A percentile compares a stretch with the other conserved stretches of the same genome.
Evolutionary conservation across 2,888 invertebrate genomes (phyloP).

Genomic region (Drosophila multiciliata): DNA sequence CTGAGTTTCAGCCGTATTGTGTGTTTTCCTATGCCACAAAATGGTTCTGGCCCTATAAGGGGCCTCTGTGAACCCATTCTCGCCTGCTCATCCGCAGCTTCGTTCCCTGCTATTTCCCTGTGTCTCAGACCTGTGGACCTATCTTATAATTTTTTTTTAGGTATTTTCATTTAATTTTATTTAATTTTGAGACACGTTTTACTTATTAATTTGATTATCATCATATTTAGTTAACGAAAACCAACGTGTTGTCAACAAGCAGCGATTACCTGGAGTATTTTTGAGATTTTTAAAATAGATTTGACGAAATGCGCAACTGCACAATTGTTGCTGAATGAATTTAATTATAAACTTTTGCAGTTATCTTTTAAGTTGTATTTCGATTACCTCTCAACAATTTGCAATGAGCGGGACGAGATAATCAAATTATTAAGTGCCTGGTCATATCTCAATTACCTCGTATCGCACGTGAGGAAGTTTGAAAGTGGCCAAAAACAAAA

Average conservation of each 20-base stretch:
- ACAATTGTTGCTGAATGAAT: neutral
- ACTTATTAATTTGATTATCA: neutral
- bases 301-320: neutral
- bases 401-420: neutral
- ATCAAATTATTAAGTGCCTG: slow-evolving; percentile 14
- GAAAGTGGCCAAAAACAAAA: slow-evolving; percentile 13
- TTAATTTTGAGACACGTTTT: neutral
- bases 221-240: neutral
- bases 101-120: too few relatives aligned
- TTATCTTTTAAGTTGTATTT: slow-evolving; percentile 19
- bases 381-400: slow-evolving; percentile 3
- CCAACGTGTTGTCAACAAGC: neutral
- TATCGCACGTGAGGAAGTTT: slow-evolving; percentile 17
- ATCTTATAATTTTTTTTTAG: too few relatives aligned
- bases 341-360: neutral
- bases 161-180: neutral
- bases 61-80: too few relatives aligned
- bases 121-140: too few relatives aligned
- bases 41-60: too few relatives aligned
- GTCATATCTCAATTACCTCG: slow-evolving; percentile 6
- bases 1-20: too few relatives aligned
- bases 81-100: too few relatives aligned
- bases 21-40: too few relatives aligned
- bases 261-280: neutral
- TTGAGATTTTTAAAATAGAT: neutral